A percentile compares a stretch with the other conserved stretches of the same genome.
Conservation (phyloP, 2,113 vertebrate species). For the Dipodomys spectabilis region DNA sequence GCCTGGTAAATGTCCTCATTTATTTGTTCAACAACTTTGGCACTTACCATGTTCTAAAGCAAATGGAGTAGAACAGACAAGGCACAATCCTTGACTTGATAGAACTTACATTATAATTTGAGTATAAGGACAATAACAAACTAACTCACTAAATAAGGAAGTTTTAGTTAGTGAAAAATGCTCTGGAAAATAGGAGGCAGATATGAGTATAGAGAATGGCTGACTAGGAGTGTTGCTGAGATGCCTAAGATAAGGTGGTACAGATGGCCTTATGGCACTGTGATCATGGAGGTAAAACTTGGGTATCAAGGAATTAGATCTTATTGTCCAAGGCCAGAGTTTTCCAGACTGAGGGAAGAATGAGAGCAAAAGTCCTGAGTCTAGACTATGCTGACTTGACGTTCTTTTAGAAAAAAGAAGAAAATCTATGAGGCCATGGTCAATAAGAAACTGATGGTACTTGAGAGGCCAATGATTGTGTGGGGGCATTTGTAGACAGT, state of each 20-base stretch:
- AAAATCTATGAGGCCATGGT: neutral
- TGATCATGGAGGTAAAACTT: constrained; percentile 17
- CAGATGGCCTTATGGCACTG: neutral
- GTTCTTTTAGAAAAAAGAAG: neutral
- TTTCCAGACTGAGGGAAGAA: neutral
- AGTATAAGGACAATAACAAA: neutral
- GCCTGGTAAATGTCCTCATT: neutral
- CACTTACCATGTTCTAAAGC: neutral
- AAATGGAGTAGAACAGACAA: neutral
- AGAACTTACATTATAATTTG: neutral
- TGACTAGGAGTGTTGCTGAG: neutral
- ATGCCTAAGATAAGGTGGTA: neutral
- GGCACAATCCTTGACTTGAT: neutral
- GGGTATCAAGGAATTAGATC: neutral
- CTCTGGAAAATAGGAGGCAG: neutral
- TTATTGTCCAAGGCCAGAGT: neutral
- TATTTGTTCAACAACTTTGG: constrained; percentile 31
- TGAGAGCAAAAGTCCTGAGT: neutral
- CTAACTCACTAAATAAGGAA: neutral
- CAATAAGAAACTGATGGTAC: neutral
- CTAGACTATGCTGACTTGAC: neutral
- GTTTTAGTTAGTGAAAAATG: neutral
- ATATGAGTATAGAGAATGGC: neutral
- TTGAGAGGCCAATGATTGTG: neutral
- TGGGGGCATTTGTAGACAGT: neutral